These are phyloP conservation scores for Nyctibius bracteatus DNA, from an alignment of 2,113 vertebrate species.

Conservation along the genomic window DNA sequence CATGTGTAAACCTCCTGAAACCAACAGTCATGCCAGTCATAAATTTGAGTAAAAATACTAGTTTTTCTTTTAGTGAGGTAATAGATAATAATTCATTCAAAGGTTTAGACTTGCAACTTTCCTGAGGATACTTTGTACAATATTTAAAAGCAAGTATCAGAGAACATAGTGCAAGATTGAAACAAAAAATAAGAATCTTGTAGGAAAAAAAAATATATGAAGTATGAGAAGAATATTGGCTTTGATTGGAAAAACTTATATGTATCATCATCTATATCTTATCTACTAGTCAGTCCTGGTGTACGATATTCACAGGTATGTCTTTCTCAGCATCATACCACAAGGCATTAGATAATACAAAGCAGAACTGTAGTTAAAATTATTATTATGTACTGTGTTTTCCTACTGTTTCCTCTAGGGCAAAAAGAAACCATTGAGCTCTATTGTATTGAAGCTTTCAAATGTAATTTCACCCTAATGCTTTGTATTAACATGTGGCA, in stretches of 20 bases:
- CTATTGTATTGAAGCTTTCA: constrained; percentile 26
- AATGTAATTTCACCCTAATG: constrained; percentile 33
- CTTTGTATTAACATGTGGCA: not conserved
- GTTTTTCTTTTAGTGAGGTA: not conserved
- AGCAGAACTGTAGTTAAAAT: constrained; percentile 33
- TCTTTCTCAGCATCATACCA: not conserved
- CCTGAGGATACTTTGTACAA: not conserved
- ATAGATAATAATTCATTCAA: not conserved
- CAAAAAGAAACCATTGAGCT: constrained; percentile 7
- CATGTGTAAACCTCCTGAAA: not conserved
- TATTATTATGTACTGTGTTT: constrained; percentile 5
- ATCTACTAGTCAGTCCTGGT: not conserved
- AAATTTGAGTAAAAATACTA: not conserved
- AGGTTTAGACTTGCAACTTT: not conserved
- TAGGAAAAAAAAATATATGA: not conserved
- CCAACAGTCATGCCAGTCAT: not conserved
- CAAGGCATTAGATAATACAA: not conserved
- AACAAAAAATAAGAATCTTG: not conserved
- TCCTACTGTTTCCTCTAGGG: constrained; percentile 23
- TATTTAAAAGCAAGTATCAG: not conserved
- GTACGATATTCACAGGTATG: not conserved
- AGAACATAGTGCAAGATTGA: not conserved
- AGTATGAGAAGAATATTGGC: not conserved
- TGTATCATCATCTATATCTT: not conserved
- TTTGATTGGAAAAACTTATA: not conserved